Conservation (phyloP, 2,888 invertebrate genomes). For the Chloroclysta siterata region DNA sequence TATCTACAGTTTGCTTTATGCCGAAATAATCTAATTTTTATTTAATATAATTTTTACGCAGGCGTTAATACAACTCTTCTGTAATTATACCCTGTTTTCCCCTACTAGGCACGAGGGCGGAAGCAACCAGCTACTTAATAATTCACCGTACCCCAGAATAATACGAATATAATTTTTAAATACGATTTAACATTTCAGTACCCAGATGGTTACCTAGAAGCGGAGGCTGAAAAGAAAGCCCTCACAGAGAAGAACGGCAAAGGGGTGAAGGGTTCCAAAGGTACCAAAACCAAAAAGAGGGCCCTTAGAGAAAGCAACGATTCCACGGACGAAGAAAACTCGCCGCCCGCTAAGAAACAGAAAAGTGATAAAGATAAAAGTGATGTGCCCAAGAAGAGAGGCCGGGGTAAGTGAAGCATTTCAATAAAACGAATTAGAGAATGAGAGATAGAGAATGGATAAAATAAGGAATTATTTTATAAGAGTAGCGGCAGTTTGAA, state of each 20-base stretch:
- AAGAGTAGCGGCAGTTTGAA: too few species aligned
- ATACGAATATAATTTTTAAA: background rate
- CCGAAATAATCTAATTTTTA: too few species aligned
- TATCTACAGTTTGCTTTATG: too few species aligned
- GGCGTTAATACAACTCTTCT: too few species aligned
- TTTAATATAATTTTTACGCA: too few species aligned
- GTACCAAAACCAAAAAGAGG: constrained; percentile 50
- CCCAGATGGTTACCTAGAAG: constrained; percentile 89
- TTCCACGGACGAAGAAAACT: constrained; percentile 49
- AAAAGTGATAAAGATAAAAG: constrained; percentile 38
- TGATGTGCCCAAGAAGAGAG: constrained; percentile 35
- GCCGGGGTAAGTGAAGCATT: constrained; percentile 36
- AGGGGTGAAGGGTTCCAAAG: constrained; percentile 42
- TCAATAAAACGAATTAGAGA: background rate
- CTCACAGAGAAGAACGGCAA: constrained; percentile 58
- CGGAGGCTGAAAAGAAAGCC: constrained; percentile 81
- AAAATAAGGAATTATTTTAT: too few species aligned
- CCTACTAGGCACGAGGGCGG: too few species aligned
- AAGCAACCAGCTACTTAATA: too few species aligned
- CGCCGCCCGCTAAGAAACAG: constrained; percentile 56
- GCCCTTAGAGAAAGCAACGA: constrained; percentile 59
- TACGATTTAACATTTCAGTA: constrained; percentile 72
- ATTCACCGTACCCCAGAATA: too few species aligned
- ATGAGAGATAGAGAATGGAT: too few species aligned
- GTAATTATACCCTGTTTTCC: too few species aligned